A percentile compares a stretch with the other conserved stretches of the same genome.
Evolutionary conservation across 2,888 invertebrate genomes (phyloP).

Genomic region (Ephialtes manifestator): DNA sequence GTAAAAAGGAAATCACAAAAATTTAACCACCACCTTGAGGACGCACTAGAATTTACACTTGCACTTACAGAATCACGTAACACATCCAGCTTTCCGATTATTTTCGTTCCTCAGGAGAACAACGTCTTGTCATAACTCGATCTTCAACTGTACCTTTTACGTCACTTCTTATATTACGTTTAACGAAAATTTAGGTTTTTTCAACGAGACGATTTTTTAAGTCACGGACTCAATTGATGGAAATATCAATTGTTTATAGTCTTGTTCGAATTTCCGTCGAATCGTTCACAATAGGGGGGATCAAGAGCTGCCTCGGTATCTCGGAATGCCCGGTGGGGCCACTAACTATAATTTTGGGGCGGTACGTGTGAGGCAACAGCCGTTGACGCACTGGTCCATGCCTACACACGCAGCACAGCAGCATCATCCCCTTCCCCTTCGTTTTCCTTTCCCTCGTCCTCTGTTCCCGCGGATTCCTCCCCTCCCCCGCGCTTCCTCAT

Average conservation of each 20-base stretch:
- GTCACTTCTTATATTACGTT: background rate
- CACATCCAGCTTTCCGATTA: conserved; percentile 31
- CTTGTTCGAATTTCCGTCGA: background rate
- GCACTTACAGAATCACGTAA: conserved; percentile 54
- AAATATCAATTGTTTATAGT: background rate
- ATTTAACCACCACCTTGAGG: conserved; percentile 45
- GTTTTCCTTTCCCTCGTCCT: conserved; percentile 78
- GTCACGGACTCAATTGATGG: background rate
- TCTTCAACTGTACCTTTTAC: background rate
- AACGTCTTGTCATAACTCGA: background rate
- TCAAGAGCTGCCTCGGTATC: conserved; percentile 59
- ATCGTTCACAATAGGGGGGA: conserved; percentile 1
- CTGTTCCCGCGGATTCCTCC: conserved; percentile 74
- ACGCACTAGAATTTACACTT: conserved; percentile 37
- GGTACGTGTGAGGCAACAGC: conserved; percentile 86
- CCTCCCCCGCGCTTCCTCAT: conserved; percentile 75
- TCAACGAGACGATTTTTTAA: background rate
- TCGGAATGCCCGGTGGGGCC: conserved; percentile 77
- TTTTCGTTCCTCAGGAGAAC: background rate
- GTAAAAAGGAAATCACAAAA: conserved; percentile 37
- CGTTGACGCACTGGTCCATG: conserved; percentile 86
- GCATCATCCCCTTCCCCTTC: conserved; percentile 82
- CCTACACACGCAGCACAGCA: conserved; percentile 84
- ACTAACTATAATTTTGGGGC: conserved; percentile 85
- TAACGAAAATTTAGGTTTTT: background rate